phyloP scores from a whole-genome alignment of 2,888 invertebrate genomes.

The Luperina testacea region DNA sequence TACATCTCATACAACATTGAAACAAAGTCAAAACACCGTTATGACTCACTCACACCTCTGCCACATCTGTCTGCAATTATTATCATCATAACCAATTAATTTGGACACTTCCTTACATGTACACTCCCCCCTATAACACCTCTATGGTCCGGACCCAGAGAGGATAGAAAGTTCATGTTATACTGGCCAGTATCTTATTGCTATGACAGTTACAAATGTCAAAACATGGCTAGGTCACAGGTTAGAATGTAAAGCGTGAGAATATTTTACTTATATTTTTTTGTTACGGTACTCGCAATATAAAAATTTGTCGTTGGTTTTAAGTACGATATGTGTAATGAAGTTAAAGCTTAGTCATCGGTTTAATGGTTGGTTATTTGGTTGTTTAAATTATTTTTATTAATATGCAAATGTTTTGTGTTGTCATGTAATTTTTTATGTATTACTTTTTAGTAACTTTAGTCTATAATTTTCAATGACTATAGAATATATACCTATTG shows the following conservation, averaged over 20 bases:
- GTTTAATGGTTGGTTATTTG: constrained; percentile 8
- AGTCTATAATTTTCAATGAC: not conserved
- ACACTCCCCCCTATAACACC: constrained; percentile 34
- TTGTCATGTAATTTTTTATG: constrained; percentile 4
- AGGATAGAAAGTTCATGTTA: constrained; percentile 65
- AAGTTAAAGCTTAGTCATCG: constrained; percentile 49
- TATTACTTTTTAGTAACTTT: not conserved
- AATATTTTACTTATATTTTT: constrained; percentile 73
- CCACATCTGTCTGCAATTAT: constrained; percentile 83
- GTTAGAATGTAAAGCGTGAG: constrained; percentile 84
- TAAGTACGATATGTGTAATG: constrained; percentile 37
- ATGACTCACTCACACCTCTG: constrained; percentile 80
- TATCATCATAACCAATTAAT: constrained; percentile 70
- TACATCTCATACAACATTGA: constrained; percentile 60
- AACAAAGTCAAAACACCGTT: constrained; percentile 80
- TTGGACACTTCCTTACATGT: constrained; percentile 63
- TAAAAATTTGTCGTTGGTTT: constrained; percentile 30
- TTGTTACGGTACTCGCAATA: constrained; percentile 60
- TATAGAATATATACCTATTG: not conserved
- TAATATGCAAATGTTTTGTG: not conserved
- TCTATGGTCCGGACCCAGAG: constrained; percentile 47
- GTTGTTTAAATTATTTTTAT: constrained; percentile 2
- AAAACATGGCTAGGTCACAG: constrained; percentile 83
- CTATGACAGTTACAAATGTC: constrained; percentile 84
- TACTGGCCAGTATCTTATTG: constrained; percentile 76